These are phyloP conservation scores for Pachyuromys duprasi DNA, from an alignment of 2,797 vertebrate species.

Conservation along the genomic window DNA sequence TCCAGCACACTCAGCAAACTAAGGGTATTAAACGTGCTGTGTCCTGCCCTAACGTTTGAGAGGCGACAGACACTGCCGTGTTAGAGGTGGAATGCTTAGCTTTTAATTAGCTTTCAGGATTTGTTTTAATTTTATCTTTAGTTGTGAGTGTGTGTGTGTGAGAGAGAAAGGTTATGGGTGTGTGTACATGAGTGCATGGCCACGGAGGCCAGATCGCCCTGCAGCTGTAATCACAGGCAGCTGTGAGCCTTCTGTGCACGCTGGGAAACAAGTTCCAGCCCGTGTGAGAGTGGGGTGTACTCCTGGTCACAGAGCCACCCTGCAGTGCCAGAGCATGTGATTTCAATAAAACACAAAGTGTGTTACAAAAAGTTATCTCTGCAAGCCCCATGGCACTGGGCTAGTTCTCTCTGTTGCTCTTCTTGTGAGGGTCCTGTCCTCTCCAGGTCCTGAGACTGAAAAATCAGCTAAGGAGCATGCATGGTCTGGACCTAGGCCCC, in stretches of 20 bases:
- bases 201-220: not conserved
- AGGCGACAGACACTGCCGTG: not conserved
- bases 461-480: no score
- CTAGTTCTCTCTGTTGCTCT: no score
- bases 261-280: not conserved
- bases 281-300: accelerated
- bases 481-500: no score
- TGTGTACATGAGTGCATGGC: not conserved
- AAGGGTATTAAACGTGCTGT: not conserved
- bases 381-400: no score
- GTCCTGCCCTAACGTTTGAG: not conserved
- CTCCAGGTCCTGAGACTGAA: no score
- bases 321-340: not conserved
- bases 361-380: not conserved
- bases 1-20: not conserved
- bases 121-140: not conserved
- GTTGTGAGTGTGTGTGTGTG: not conserved
- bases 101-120: not conserved
- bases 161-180: no score
- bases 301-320: not conserved
- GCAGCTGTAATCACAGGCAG: not conserved
- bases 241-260: not conserved
- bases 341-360: constrained; percentile 32
- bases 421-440: no score
- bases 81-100: not conserved